These are phyloP conservation scores for Sparidentex hasta DNA, from an alignment of 2,797 vertebrate species.

Conservation along the genomic window DNA sequence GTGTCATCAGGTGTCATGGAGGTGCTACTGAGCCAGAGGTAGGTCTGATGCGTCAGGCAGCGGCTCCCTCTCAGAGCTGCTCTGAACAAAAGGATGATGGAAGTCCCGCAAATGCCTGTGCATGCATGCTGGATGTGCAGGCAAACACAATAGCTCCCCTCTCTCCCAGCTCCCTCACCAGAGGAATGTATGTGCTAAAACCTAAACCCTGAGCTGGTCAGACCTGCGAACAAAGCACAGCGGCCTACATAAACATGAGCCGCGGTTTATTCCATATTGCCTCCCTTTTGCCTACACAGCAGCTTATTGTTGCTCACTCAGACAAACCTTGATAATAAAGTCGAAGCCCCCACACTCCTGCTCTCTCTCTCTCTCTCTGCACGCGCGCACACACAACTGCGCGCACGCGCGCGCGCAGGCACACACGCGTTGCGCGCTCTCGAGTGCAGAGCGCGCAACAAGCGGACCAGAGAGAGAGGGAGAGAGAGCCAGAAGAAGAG, in stretches of 20 bases:
- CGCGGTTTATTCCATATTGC: conserved; percentile 44
- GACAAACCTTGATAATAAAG: conserved; percentile 71
- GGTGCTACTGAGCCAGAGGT: conserved; percentile 44
- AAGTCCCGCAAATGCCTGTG: conserved; percentile 28
- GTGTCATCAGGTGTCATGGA: conserved; percentile 47
- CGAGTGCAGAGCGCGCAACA: conserved; percentile 83
- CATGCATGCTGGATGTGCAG: conserved; percentile 9
- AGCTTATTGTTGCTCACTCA: conserved; percentile 75
- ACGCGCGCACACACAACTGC: conserved; percentile 8
- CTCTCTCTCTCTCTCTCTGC: conserved; percentile 6
- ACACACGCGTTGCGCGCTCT: conserved; percentile 71
- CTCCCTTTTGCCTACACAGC: conserved; percentile 63
- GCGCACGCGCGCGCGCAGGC: conserved; percentile 25
- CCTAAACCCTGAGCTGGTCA: conserved; percentile 17
- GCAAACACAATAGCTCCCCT: conserved; percentile 34
- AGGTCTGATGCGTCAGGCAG: conserved; percentile 9
- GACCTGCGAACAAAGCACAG: conserved; percentile 29
- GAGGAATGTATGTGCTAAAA: conserved; percentile 13
- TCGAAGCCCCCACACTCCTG: conserved; percentile 26
- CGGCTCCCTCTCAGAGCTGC: conserved; percentile 8
- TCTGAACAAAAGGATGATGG: conserved; percentile 15
- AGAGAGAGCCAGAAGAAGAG: conserved; percentile 41
- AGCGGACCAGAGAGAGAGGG: conserved; percentile 68
- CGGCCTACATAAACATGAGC: conserved; percentile 47
- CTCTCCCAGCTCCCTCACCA: conserved; percentile 3